phyloP scores from a whole-genome alignment of 2,113 vertebrate genomes.

The Corythaixoides concolor region DNA sequence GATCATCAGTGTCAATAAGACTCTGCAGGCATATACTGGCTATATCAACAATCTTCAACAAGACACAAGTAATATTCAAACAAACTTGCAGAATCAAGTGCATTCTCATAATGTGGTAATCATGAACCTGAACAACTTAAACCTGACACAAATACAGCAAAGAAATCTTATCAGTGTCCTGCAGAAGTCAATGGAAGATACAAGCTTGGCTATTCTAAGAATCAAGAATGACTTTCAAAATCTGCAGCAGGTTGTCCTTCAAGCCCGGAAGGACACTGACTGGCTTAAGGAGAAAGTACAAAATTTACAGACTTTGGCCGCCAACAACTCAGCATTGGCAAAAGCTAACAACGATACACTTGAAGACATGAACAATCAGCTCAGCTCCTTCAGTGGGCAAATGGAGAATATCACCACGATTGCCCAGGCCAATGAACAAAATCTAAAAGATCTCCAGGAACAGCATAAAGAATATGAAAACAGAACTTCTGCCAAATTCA shows the following conservation, averaged over 20 bases:
- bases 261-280: conserved; percentile 84
- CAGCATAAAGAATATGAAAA: conserved; percentile 86
- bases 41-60: conserved; percentile 85
- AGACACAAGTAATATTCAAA: conserved; percentile 84
- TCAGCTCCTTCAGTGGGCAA: conserved; percentile 81
- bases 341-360: conserved; percentile 90
- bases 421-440: conserved; percentile 85
- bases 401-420: conserved; percentile 89
- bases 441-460: conserved; percentile 88
- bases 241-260: conserved; percentile 85
- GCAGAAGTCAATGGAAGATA: conserved; percentile 89
- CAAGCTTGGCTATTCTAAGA: conserved; percentile 85
- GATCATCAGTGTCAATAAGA: conserved; percentile 87
- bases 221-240: conserved; percentile 89
- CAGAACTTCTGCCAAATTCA: conserved; percentile 83
- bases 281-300: conserved; percentile 91
- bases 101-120: conserved; percentile 82
- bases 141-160: conserved; percentile 91
- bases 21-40: conserved; percentile 84
- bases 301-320: conserved; percentile 82
- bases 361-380: conserved; percentile 88
- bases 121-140: conserved; percentile 87
- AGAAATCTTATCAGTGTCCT: conserved; percentile 81
- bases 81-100: conserved; percentile 84
- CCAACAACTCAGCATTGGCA: conserved; percentile 85